Evolutionary conservation across 1,140 invertebrate species (phyloP).

Genomic region (Achatina immaculata): DNA sequence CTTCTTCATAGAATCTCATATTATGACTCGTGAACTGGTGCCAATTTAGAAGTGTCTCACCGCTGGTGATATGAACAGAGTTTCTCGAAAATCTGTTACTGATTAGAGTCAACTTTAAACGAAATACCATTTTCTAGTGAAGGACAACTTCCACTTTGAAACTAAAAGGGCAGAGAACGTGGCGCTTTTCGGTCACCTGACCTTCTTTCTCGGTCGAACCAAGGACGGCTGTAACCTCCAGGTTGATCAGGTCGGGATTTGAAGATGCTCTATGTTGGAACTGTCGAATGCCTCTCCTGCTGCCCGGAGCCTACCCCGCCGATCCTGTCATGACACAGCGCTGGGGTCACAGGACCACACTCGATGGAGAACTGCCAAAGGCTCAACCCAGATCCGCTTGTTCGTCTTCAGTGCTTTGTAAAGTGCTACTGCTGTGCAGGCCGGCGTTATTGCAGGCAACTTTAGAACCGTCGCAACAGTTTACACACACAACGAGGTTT

Average conservation of each 20-base stretch:
- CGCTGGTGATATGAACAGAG: too few species aligned
- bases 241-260: neutral
- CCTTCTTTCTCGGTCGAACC: neutral
- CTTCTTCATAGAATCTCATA: too few species aligned
- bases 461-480: neutral
- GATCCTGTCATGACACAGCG: constrained; percentile 22
- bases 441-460: neutral
- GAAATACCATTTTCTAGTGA: too few species aligned
- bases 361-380: constrained; percentile 5
- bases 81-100: too few species aligned
- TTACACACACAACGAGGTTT: neutral
- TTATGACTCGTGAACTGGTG: too few species aligned
- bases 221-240: neutral
- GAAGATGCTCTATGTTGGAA: constrained; percentile 24
- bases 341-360: neutral
- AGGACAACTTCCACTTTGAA: too few species aligned
- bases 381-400: neutral
- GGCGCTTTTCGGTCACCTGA: too few species aligned
- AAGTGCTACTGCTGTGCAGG: neutral
- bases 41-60: too few species aligned
- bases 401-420: neutral
- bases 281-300: constrained; percentile 19
- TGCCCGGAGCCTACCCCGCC: neutral
- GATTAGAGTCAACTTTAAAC: too few species aligned
- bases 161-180: too few species aligned